Evolutionary conservation across 1,140 invertebrate genomes (phyloP), one percentile per base, ranked within the genome.

Genomic region (Wiebesia pumilae): DNA sequence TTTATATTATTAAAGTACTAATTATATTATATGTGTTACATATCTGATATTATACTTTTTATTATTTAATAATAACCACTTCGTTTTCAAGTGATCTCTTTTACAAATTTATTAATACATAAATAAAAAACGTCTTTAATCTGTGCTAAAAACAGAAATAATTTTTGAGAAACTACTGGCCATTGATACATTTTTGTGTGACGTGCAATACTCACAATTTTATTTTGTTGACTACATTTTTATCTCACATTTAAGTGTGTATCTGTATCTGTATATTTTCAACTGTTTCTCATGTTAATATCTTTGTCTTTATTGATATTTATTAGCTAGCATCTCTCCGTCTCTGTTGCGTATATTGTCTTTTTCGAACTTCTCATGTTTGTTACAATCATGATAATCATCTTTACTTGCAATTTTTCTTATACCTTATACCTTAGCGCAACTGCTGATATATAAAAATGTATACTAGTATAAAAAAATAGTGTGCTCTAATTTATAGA

Each of bases 361-460:
- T 90, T 85, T 90, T 88, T 90, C 87, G 38, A 54, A 69, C 47
- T 85, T 27, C n/a, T 73, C 16, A 73, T 73, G 77, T 87, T 88
- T 84, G 85, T 84, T 82, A 88, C 84, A 81, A 84, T 91, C 81
- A 75, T 88, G 89, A 88, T 86, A 77, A 88, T 78, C 82, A 88
- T 89, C 78, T 89, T 89, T 89, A 91, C 88, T 77, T 84, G 79
- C 85, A 77, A 88, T 80, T 89, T 86, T 89, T 90, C 75, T 88
- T 89, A 89, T 89, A 88, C 47, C 82, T 67, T 84, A 87, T n/a
- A 85, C 87, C 87, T 81, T 69, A 87, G 62, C 73, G 85, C 85
- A 78, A 9, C 38, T 27, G 67, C 79, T 62, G 16, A 77, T 51
- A 51, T 75, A 62, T 77, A 84, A 38, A 75, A n/a, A 75, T 75